Conservation (phyloP, 2,888 invertebrate genomes). For the Sialis lutaria region DNA sequence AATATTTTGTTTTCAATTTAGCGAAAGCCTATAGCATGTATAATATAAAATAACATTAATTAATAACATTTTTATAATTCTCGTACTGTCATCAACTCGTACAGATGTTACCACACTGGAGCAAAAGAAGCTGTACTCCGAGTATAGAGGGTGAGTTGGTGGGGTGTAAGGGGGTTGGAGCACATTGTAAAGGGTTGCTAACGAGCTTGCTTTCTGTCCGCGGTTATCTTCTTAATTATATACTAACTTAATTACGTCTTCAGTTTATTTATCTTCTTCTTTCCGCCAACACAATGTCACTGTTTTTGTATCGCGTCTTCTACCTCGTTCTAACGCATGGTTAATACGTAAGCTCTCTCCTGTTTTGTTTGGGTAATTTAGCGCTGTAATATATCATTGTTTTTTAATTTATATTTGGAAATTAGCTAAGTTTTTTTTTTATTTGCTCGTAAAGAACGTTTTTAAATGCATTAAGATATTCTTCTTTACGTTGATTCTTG, state of each 20-base stretch:
- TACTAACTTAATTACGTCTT: slow-evolving; percentile 5
- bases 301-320: too few species aligned
- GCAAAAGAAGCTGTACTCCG: background rate
- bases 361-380: too few species aligned
- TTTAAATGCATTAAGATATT: too few species aligned
- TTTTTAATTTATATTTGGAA: too few species aligned
- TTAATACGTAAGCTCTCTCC: too few species aligned
- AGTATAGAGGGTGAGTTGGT: background rate
- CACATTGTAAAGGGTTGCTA: slow-evolving; percentile 3
- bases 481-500: too few species aligned
- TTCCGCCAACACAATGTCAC: too few species aligned
- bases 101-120: background rate
- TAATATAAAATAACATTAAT: background rate
- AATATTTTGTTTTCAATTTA: background rate
- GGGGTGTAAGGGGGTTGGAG: background rate
- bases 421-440: too few species aligned
- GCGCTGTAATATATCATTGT: too few species aligned
- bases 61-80: background rate
- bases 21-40: background rate
- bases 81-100: background rate
- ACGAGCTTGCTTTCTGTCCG: slow-evolving; percentile 3
- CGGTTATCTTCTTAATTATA: slow-evolving; percentile 5
- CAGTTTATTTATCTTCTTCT: background rate
- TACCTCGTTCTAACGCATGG: too few species aligned
- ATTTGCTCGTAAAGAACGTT: too few species aligned